A percentile compares a stretch with the other conserved stretches of the same genome.
These are phyloP conservation scores for Lycocerus yunnanus DNA, from an alignment of 2,888 invertebrate genomes.

Conservation along the genomic window DNA sequence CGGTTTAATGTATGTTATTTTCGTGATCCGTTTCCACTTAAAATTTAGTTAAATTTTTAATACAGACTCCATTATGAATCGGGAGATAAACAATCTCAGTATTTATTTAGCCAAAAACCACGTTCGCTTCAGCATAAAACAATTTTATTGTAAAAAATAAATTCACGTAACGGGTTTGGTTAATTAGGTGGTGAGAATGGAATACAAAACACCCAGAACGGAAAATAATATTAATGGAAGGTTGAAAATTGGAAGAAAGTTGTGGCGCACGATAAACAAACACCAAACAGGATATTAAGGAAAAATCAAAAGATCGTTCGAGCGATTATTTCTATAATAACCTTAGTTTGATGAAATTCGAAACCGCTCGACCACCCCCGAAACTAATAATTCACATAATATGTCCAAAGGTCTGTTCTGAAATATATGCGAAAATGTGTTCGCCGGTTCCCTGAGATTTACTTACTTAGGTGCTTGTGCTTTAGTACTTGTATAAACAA, in stretches of 20 bases:
- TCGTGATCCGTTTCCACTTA: background rate
- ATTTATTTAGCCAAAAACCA: background rate
- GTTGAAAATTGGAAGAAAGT: background rate
- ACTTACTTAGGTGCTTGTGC: too few relatives aligned
- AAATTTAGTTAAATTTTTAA: conserved; percentile 14
- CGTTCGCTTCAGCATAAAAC: background rate
- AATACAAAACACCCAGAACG: background rate
- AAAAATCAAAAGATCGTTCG: background rate
- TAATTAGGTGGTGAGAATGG: background rate
- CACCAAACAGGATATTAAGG: background rate
- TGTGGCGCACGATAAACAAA: background rate
- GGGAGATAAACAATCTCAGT: background rate
- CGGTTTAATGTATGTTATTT: conserved; percentile 16
- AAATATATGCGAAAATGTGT: background rate
- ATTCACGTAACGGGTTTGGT: background rate
- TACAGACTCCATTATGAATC: conserved; percentile 7
- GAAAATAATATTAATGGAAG: background rate
- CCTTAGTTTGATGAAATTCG: background rate
- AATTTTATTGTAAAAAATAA: background rate
- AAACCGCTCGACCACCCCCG: background rate
- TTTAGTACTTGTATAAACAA: background rate
- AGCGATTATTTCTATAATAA: background rate
- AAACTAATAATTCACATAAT: background rate
- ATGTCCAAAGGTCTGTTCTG: background rate
- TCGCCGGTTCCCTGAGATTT: background rate